Conservation (phyloP, 2,888 invertebrate species). For the Glaucopsyche alexis region DNA sequence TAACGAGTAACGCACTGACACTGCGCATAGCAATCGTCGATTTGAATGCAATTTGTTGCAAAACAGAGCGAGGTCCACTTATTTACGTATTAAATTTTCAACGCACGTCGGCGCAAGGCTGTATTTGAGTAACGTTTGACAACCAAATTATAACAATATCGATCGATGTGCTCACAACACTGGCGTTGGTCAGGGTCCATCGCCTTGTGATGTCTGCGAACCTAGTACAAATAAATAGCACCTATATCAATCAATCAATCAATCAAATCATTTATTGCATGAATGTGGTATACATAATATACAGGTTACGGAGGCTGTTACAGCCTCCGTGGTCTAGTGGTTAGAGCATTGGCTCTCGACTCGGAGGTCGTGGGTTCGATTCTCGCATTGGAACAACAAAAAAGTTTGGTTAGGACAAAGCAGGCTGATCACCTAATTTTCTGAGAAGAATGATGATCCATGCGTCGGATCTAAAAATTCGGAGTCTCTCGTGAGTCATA, state of each 20-base stretch:
- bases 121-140: slow-evolving; percentile 14
- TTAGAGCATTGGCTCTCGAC: no score
- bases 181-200: background rate
- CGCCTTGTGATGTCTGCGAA: background rate
- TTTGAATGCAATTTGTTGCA: slow-evolving; percentile 26
- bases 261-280: no score
- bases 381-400: no score
- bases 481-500: no score
- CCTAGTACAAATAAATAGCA: background rate
- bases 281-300: background rate
- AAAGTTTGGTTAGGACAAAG: no score
- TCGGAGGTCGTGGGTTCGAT: no score
- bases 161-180: slow-evolving; percentile 12
- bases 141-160: slow-evolving; percentile 15
- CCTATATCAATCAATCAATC: no score
- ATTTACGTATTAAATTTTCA: slow-evolving; percentile 34
- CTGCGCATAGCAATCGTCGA: slow-evolving; percentile 14
- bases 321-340: no score
- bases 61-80: slow-evolving; percentile 31
- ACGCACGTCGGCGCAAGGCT: slow-evolving; percentile 19
- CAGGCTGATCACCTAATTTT: no score
- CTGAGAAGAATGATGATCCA: no score
- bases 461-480: no score
- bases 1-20: background rate
- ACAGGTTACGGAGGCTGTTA: no score